Base-by-base conservation (phyloP, 2,888 invertebrate genomes). In the Pterostichus niger region DNA sequence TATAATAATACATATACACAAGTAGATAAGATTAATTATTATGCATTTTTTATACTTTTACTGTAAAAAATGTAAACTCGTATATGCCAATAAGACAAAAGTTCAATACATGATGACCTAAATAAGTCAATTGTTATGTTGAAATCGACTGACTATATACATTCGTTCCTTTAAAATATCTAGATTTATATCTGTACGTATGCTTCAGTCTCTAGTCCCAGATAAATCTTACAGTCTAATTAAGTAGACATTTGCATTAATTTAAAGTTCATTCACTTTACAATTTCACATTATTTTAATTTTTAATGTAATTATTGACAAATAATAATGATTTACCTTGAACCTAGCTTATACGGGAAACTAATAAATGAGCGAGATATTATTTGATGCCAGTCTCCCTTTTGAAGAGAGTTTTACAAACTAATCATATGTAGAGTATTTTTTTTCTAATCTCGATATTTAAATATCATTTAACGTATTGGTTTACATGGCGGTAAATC, bases 121-220 rank as follows among this genome's bases (percentile, higher is more conserved):
- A 71, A 71, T 71, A 71, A 71, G 68, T 71, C 68, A 44, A 68
- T n/a, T 44, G 35, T 64, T 59, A 35, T 2, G 49, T 10, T 49
- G 49, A 1, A 49, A 49, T 5, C 13, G 4, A 49, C n/a, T 49
- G 9, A 49, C 0, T 49, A n/a, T 49, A 49, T 49, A n/a, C 11
- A 49, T 13, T 49, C 10, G 6, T 35, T 64, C n/a, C 6, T 10
- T 64, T 33, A 35, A 35, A 64, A 59, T 24, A 31, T 59, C 24
- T 59, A 59, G 64, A 64, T 64, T 33, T n/a, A 4, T 64, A 64
- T 64, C 64, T 64, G n/a, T 11, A 40, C 0, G 40, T 59, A 24
- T 24, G 24, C 24, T 24, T 15, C 17, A 13, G 15, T 24, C 24
- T 59, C 9, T 24, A 59, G 33, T 64, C 35, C 31, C 11, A 35